Conservation (phyloP, 2,888 invertebrate genomes). For the Drosophila paracracens region DNA sequence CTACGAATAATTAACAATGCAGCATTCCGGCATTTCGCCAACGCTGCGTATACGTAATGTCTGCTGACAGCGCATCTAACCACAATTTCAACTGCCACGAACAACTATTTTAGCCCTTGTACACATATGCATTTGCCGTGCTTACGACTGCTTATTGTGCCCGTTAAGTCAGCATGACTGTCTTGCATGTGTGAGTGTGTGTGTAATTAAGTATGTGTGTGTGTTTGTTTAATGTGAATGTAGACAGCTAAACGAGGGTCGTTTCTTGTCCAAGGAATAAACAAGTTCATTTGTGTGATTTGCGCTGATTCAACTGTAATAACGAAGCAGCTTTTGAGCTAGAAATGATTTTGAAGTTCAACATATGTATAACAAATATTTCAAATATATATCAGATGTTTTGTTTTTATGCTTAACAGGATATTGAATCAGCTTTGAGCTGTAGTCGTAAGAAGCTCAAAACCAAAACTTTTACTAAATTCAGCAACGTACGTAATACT, state of each 20-base stretch:
- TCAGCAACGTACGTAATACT: neutral
- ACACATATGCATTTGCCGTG: constrained; percentile 47
- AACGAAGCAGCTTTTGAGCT: neutral
- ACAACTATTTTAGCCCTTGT: constrained; percentile 16
- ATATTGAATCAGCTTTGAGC: neutral
- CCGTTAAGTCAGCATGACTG: constrained; percentile 36
- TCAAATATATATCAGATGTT: neutral
- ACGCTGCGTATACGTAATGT: constrained; percentile 50
- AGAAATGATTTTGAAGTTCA: neutral
- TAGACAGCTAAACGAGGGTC: constrained; percentile 7
- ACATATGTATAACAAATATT: neutral
- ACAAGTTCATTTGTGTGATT: neutral
- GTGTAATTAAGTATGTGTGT: constrained; percentile 7
- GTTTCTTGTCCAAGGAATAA: neutral
- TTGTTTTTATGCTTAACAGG: neutral
- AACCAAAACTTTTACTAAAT: neutral
- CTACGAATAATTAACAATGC: constrained; percentile 64
- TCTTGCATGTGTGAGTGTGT: constrained; percentile 5
- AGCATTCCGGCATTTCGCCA: constrained; percentile 21
- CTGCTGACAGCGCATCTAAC: constrained; percentile 23
- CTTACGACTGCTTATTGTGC: constrained; percentile 59
- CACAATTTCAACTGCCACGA: constrained; percentile 25
- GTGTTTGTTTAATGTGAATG: constrained; percentile 13
- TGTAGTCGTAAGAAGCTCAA: neutral
- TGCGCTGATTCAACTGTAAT: neutral